Evolutionary conservation across 2,113 vertebrate species (phyloP), one percentile per base, ranked within the genome.

Genomic region (Leiothrix lutea): DNA sequence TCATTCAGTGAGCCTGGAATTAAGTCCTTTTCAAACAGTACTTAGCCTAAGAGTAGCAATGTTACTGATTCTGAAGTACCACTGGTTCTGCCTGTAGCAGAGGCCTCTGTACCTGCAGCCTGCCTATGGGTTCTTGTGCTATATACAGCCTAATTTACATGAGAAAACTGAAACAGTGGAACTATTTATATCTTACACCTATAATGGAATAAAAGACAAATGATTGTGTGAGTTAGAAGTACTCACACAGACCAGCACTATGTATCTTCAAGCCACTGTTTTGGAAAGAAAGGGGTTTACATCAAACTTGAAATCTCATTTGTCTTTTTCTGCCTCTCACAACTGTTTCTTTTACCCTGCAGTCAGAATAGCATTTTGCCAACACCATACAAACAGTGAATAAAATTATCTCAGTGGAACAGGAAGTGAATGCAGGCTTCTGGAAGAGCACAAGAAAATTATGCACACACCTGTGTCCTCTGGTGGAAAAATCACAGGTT

Each of bases 401-500:
- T 20, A 64, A 83, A 86, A 57, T 25, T 0, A 50, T 13, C 19
- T 75, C 42, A 40, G 14, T 36, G 42, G 71, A 82, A 89, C 3
- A 75, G 56, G n/a, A 71, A 57, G 36, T 2, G 1, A 74, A 35
- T 0, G 0, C 35, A 51, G 36, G 8, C 22, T 54, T 42, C n/a
- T 45, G 15, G 31, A 80, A 26, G 7, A 44, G 35, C 31, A 33
- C 10, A 9, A 61, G 33, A 77, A 81, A 85, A 69, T 7, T 0
- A 22, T 5, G 23, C 19, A 47, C 31, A 44, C 1, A 1, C 29
- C 50, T 48, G 4, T 4, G 2, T 9, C 7, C 12, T 26, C 2
- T 0, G 5, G 6, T 6, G 24, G 18, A 53, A 53, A 58, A 65
- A 65, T 11, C 0, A 2, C 0, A 1, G 5, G 12, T 5, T 73